Base-by-base conservation (phyloP, 2,113 vertebrate genomes). In the Apus apus region DNA sequence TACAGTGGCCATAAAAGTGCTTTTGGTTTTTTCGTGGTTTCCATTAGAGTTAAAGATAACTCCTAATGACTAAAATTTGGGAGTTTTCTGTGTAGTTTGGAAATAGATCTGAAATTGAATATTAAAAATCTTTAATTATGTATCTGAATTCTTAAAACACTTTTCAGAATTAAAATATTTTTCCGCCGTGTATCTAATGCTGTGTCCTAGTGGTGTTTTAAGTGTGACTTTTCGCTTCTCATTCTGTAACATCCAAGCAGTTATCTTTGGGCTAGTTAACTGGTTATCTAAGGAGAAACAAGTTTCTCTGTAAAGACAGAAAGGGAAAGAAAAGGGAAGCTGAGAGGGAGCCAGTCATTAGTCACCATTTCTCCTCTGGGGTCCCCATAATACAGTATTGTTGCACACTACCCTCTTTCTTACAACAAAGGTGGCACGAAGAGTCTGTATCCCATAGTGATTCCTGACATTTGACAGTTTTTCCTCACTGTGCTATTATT, bases 111-210 rank as follows among this genome's bases (percentile, higher is more conserved):
- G 38, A 54, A 86, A 73, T 16, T 16, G 8, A 56, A 68, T 67
- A 36, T 40, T 7, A 57, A 89, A 36, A 25, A 23, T 73, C 27
- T 92, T 84, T 66, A 94, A 94, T 13, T 90, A 95, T 85, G 1
- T 87, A 76, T 91, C 79, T 92, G 73, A 91, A 86, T 91, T 96
- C 17, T 92, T 93, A 81, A 48, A 73, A 53, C 5, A 10, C 62
- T 93, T 96, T 71, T 34, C 70, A 90, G 84, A 96, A 92, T 86
- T 83, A 32, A 89, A 64, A 23, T 82, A n/a, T 73, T 96, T 95
- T 89, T 86, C 48, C 66, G 73, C 16, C 9, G 10, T 87, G 48
- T 66, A 70, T 27, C 64, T 67, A 54, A 22, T 62, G 58, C 32
- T 48, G 66, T 82, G 6, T 84, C 67, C 46, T 61, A 19, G 13